Percentiles rank a stretch among this genome's conserved stretches.
phyloP scores from a whole-genome alignment of 2,888 invertebrate genomes.

The Galeruca laticollis region DNA sequence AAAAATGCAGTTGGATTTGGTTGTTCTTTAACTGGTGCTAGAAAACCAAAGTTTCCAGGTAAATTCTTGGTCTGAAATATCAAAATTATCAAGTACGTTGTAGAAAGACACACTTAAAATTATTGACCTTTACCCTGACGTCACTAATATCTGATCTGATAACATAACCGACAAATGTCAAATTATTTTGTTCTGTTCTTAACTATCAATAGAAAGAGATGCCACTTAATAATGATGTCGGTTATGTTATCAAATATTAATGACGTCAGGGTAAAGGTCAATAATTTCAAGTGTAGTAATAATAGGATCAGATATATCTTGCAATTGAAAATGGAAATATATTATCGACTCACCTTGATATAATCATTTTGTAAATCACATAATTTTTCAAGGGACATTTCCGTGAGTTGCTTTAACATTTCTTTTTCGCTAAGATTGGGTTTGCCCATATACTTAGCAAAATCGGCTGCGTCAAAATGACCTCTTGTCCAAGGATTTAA shows the following conservation, averaged over 20 bases:
- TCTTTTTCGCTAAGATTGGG: constrained; percentile 49
- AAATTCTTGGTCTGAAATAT: not conserved
- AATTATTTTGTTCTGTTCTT: no score
- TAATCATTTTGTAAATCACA: constrained; percentile 43
- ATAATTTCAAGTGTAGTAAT: no score
- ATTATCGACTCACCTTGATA: constrained; percentile 34
- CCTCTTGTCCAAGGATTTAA: constrained; percentile 51
- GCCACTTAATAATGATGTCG: no score
- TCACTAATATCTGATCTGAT: no score
- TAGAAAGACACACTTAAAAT: no score
- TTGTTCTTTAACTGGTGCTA: constrained; percentile 41
- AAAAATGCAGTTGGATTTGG: constrained; percentile 53
- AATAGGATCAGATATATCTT: not conserved
- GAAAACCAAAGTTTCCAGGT: constrained; percentile 10
- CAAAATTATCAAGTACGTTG: not conserved
- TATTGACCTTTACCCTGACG: no score
- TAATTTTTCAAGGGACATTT: constrained; percentile 42
- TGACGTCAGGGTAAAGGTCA: no score
- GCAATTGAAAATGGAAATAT: not conserved
- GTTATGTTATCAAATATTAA: no score
- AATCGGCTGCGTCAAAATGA: constrained; percentile 36
- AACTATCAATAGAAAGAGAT: no score
- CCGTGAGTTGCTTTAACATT: constrained; percentile 48
- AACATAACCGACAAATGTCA: no score
- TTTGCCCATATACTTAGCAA: constrained; percentile 46